These are phyloP conservation scores for Gnathonemus longibarbis DNA, from an alignment of 2,113 vertebrate genomes.

Conservation along the genomic window DNA sequence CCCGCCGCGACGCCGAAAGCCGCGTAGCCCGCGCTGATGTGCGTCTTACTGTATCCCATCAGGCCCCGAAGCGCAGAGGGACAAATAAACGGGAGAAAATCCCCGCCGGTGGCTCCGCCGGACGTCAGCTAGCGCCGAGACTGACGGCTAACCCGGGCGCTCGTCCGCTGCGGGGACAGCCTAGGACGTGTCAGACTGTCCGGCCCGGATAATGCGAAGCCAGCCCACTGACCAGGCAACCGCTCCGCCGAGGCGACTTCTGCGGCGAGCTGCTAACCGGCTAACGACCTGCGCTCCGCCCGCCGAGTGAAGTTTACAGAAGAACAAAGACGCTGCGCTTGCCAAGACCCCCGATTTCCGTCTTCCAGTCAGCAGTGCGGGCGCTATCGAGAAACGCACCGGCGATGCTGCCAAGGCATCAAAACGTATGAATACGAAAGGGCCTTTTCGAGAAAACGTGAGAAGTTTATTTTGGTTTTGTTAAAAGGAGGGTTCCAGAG, in stretches of 20 bases:
- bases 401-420: not conserved
- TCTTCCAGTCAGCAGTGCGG: not conserved
- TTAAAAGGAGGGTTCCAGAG: not conserved
- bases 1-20: slow-evolving; percentile 64
- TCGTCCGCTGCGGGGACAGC: not conserved
- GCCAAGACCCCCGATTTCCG: not conserved
- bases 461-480: not conserved
- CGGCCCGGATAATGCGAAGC: not conserved
- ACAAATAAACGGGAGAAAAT: not conserved
- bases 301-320: not conserved
- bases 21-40: slow-evolving; percentile 70
- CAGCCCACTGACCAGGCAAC: not conserved
- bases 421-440: not conserved
- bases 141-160: not conserved
- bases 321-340: not conserved
- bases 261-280: not conserved
- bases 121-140: not conserved
- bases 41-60: slow-evolving; percentile 52
- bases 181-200: not conserved
- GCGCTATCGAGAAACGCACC: not conserved
- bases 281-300: not conserved
- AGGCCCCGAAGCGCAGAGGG: not conserved
- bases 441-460: not conserved
- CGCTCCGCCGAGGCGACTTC: not conserved
- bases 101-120: not conserved